Evolutionary conservation across 2,113 vertebrate species (phyloP), one percentile per base, ranked within the genome.

Genomic region (Perognathus longimembris): DNA sequence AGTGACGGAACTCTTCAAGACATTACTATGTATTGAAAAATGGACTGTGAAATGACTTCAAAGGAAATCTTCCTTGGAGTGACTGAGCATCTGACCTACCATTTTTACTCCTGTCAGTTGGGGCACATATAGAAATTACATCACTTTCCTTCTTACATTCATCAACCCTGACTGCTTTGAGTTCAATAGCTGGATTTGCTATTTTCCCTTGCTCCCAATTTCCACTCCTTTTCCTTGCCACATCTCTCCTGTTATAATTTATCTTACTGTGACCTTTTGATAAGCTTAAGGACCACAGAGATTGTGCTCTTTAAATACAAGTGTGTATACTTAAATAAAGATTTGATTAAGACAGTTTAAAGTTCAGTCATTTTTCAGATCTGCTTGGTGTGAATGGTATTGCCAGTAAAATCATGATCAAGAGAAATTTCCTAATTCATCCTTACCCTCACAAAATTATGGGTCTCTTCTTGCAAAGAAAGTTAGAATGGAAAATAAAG

Each of bases 261-360:
- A 76, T 92, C 79, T 90, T 28, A 10, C 22, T 66, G 63, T 95
- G 96, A 96, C 93, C 90, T 96, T 96, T 96, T n/a, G 79, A 83
- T 95, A 96, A 95, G 79, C 85, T 88, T 90, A 83, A 93, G 63
- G 45, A 91, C 71, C 82, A 77, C 85, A 94, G 82, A 59, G 80
- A 45, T 95, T 83, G 79, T 92, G 83, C 86, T 95, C 85, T 96
- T 94, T 90, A 94, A 96, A 95, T 83, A 94, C 75, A 66, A 57
- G 78, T 93, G 38, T 7, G 5, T 40, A n/a, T 79, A 59, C 93
- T 88, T 91, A 92, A 95, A 91, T 57, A 82, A 85, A 79, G 74
- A 3, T 85, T 88, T 97, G 91, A 97, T 96, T 93, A 94, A 96
- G 94, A 95, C 57, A 92, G 24, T 75, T 82, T 88, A 92, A 96